These are phyloP conservation scores for Anguilla marmorata DNA, from an alignment of 2,797 vertebrate species.

Conservation along the genomic window DNA sequence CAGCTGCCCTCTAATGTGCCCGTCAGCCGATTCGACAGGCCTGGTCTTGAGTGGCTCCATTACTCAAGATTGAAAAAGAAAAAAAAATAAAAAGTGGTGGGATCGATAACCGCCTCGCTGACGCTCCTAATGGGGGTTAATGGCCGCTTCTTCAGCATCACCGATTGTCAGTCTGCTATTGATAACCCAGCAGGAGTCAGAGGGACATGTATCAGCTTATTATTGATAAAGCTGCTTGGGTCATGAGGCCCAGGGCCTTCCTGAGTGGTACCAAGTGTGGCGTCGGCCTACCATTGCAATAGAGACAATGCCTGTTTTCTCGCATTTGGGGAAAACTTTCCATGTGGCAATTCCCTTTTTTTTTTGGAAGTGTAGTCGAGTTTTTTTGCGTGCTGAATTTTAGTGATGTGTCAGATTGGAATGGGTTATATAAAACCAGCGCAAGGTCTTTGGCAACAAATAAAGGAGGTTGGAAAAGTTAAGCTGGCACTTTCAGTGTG, in stretches of 20 bases:
- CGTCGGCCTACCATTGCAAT: background rate
- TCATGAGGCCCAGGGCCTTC: background rate
- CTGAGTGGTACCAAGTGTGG: background rate
- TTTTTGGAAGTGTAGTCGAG: background rate
- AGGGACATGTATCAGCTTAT: background rate
- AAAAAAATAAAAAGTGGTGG: background rate
- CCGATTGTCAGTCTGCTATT: constrained; percentile 4
- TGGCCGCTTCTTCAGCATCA: constrained; percentile 13
- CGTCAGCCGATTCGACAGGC: background rate
- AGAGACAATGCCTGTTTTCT: background rate
- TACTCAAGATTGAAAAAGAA: background rate
- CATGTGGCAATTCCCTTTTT: background rate
- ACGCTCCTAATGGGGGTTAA: constrained; percentile 28
- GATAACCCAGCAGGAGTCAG: constrained; percentile 20
- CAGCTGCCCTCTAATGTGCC: background rate
- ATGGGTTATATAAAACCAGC: background rate
- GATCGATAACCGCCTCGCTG: constrained; percentile 22
- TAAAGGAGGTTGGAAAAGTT: background rate
- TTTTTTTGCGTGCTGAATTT: constrained; percentile 4
- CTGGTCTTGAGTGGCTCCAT: background rate
- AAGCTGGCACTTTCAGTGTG: background rate
- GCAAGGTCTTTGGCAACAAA: background rate
- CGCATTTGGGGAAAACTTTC: background rate
- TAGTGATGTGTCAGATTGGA: background rate
- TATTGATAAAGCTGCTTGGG: constrained; percentile 14